Evolutionary conservation across 2,888 invertebrate genomes (phyloP), one percentile per base, ranked within the genome.

Genomic region (Sminthurides aquaticus): DNA sequence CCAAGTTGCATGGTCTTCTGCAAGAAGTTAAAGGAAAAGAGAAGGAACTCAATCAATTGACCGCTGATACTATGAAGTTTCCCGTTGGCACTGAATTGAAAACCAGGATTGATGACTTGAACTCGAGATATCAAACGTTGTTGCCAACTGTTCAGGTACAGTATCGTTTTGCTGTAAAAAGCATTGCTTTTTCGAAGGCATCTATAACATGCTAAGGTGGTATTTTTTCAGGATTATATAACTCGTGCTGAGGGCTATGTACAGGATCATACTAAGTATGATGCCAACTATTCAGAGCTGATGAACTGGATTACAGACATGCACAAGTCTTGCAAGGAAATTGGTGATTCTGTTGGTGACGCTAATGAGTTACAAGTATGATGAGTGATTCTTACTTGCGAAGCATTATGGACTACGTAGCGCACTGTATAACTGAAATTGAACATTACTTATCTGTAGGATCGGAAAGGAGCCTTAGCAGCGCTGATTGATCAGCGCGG

Each of bases 341-440:
- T 90, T 57, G 88, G 89, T 74, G 89, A 91, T 78, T 86, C 91
- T 67, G 89, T 90, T 1, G 93, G 92, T 1, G 93, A 95, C 77
- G 84, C 92, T 68, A 85, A 86, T 57, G 85, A 89, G 15, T 80
- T 95, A 48, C 79, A 81, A 70, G 77, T 77, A 72, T 67, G 11
- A 52, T 52, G 52, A 52, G 5, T 52, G 20, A 22, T 20, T 52
- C 5, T 15, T 52, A 15, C 5, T 20, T 22, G 52, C 52, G 52
- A n/a, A n/a, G n/a, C n/a, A n/a, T n/a, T n/a, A n/a, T n/a, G n/a
- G n/a, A n/a, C n/a, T n/a, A n/a, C n/a, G n/a, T n/a, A n/a, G n/a
- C n/a, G n/a, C n/a, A n/a, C n/a, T n/a, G n/a, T n/a, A n/a, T n/a
- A n/a, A n/a, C n/a, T n/a, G n/a, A n/a, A n/a, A n/a, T n/a, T n/a